These are phyloP conservation scores for Tachina lurida DNA, from an alignment of 2,888 invertebrate genomes.

Conservation along the genomic window DNA sequence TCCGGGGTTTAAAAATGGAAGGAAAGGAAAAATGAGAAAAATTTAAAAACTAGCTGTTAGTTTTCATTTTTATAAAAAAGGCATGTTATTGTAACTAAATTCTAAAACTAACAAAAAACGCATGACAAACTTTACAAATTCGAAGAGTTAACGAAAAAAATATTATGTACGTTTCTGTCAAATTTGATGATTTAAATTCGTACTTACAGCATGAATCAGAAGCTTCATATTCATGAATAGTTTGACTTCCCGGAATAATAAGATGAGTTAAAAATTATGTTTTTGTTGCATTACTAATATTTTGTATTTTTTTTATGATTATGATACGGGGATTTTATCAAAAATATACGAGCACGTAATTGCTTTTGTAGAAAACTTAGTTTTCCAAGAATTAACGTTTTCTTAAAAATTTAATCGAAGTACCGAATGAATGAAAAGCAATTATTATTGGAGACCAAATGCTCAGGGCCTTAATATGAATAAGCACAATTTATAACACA, in stretches of 20 bases:
- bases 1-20: no score
- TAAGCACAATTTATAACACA: slow-evolving; percentile 11
- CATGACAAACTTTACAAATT: no score
- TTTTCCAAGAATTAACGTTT: slow-evolving; percentile 9
- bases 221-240: background rate
- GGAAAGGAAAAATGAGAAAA: no score
- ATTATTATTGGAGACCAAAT: slow-evolving; percentile 78
- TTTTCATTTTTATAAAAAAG: no score
- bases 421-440: background rate
- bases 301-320: background rate
- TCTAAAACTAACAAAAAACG: no score
- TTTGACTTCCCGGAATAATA: background rate
- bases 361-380: slow-evolving; percentile 9
- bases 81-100: no score
- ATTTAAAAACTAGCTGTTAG: no score
- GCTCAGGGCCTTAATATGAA: slow-evolving; percentile 78
- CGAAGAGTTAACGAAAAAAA: no score
- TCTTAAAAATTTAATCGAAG: slow-evolving; percentile 12
- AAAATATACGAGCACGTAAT: background rate
- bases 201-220: background rate
- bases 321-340: slow-evolving; percentile 44
- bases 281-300: background rate
- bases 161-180: no score
- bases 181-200: no score
- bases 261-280: background rate